Conservation (phyloP, 2,797 vertebrate species). For the Xenops minutus region DNA sequence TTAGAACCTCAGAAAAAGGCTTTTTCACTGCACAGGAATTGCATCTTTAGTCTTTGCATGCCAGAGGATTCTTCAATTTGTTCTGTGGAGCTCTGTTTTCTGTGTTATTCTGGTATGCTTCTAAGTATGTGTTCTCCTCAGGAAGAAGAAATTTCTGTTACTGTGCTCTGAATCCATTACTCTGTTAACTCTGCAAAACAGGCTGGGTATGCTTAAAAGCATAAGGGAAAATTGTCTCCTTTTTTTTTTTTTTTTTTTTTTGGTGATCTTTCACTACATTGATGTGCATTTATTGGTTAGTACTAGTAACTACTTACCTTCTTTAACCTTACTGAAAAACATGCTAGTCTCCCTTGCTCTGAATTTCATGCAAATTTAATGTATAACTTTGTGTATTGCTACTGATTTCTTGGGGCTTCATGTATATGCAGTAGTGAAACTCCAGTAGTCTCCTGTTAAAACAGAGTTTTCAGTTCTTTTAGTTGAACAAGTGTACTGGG, state of each 20-base stretch:
- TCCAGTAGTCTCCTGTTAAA: neutral
- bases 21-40: slow-evolving; percentile 67
- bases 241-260: neutral
- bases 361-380: neutral
- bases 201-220: neutral
- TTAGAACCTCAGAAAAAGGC: slow-evolving; percentile 66
- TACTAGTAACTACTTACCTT: neutral
- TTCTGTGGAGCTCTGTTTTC: slow-evolving; percentile 60
- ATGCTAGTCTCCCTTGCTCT: neutral
- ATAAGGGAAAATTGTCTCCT: neutral
- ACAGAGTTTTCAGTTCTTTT: neutral
- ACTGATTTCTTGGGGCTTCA: neutral
- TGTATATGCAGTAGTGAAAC: neutral
- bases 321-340: neutral
- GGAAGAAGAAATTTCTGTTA: slow-evolving; percentile 65
- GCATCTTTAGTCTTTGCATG: slow-evolving; percentile 69
- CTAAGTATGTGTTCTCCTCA: slow-evolving; percentile 50
- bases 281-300: neutral
- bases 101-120: slow-evolving; percentile 65
- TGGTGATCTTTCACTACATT: neutral
- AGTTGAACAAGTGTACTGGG: neutral
- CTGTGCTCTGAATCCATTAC: slow-evolving; percentile 49
- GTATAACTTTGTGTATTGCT: neutral
- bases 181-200: slow-evolving; percentile 39
- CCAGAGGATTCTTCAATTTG: slow-evolving; percentile 69